Evolutionary conservation across 2,797 vertebrate genomes (phyloP), one percentile per base, ranked within the genome.

Genomic region (Chanos chanos): DNA sequence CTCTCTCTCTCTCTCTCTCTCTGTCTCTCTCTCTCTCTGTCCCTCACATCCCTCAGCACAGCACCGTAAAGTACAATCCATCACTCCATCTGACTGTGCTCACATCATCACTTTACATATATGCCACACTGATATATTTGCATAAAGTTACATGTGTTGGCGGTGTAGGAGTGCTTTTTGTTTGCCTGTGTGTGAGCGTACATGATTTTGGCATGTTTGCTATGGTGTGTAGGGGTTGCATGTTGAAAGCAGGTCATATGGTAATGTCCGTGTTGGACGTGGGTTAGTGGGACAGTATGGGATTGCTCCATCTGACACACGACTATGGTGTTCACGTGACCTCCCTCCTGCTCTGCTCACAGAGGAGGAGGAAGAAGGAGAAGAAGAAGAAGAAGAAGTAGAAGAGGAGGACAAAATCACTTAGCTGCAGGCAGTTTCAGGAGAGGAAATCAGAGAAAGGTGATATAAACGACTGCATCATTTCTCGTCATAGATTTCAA

Each of bases 271-370:
- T 24, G 55, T 24, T 67, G 77, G 76, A 15, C 77, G 61, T 27
- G 78, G n/a, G 79, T 80, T 78, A 79, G 70, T 75, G 64, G 69
- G 74, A 53, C 78, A 83, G 22, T 19, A 63, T 52, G 48, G 36
- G 56, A 45, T 39, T 45, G 61, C 40, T 2, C 4, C 16, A 25
- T 33, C 25, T 44, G 36, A 50, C 18, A 43, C 28, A 18, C 28
- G 54, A 34, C 34, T 62, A 47, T 53, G 7, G 43, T 1, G 13
- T 34, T 21, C 37, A 30, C 28, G 22, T 12, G 34, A 2, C 15
- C 25, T 2, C 45, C 36, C 27, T 52, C 13, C n/a, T 12, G 5
- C 18, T 50, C 31, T n/a, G n/a, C n/a, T n/a, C n/a, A n/a, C n/a
- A n/a, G n/a, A n/a, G n/a, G n/a, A n/a, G n/a, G n/a, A n/a, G n/a